These are phyloP conservation scores for Cheirogaleus major DNA, from an alignment of 2,797 vertebrate species.

Conservation along the genomic window DNA sequence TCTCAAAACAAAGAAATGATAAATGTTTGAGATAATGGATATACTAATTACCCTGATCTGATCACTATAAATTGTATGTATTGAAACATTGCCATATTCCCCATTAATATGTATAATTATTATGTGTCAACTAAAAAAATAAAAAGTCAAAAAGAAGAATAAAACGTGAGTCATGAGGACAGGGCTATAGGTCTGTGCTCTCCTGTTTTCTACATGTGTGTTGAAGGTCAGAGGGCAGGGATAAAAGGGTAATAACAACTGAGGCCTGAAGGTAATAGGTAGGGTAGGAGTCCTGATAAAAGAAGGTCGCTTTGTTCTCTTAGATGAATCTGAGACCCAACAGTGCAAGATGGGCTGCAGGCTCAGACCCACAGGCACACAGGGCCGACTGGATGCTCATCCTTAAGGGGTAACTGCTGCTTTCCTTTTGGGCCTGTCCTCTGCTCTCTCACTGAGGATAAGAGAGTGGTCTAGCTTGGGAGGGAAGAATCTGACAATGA, in stretches of 20 bases:
- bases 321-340: background rate
- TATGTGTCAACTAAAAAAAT: background rate
- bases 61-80: background rate
- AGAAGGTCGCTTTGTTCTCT: background rate
- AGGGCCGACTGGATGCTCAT: background rate
- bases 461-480: background rate
- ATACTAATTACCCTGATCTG: background rate
- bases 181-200: background rate
- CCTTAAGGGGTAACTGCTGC: background rate
- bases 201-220: background rate
- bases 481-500: constrained; percentile 36
- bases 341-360: background rate
- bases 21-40: background rate
- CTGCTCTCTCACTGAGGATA: constrained; percentile 3
- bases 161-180: constrained; percentile 31
- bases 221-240: background rate
- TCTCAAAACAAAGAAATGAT: background rate
- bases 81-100: background rate
- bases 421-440: background rate
- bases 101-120: background rate
- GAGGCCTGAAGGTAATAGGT: background rate
- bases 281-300: background rate
- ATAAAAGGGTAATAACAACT: constrained; percentile 34
- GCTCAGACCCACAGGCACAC: background rate
- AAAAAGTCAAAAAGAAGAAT: background rate